Evolutionary conservation across 2,113 vertebrate genomes (phyloP).

Genomic region (Panurus biarmicus): DNA sequence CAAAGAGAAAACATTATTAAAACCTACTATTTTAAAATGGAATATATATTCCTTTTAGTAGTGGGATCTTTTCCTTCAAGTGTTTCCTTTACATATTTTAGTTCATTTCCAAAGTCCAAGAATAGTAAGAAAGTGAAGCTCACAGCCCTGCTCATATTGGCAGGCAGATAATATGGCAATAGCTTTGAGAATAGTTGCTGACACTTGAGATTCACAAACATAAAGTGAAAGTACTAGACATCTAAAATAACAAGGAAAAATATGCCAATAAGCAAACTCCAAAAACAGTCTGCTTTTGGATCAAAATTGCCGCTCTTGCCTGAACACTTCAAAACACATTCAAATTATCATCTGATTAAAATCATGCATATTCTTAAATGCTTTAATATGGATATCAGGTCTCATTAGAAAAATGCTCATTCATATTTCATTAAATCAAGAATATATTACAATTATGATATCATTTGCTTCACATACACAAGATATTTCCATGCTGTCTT

Average conservation of each 20-base stretch:
- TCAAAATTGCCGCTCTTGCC: not conserved
- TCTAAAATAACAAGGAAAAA: not conserved
- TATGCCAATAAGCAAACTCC: not conserved
- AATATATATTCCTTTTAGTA: not conserved
- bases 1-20: not conserved
- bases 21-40: not conserved
- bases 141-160: not conserved
- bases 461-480: conserved; percentile 47
- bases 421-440: conserved; percentile 4
- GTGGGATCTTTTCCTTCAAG: not conserved
- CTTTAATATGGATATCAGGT: not conserved
- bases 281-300: not conserved
- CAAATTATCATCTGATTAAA: conserved; percentile 17
- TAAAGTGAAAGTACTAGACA: not conserved
- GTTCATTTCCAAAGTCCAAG: not conserved
- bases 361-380: not conserved
- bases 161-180: not conserved
- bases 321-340: not conserved
- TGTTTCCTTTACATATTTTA: not conserved
- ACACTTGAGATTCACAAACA: not conserved
- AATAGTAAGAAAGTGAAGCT: not conserved
- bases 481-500: conserved; percentile 27
- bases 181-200: not conserved
- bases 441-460: conserved; percentile 4
- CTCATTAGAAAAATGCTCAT: not conserved